Conservation (phyloP, 2,888 invertebrate species). For the Nesidiocoris tenuis region DNA sequence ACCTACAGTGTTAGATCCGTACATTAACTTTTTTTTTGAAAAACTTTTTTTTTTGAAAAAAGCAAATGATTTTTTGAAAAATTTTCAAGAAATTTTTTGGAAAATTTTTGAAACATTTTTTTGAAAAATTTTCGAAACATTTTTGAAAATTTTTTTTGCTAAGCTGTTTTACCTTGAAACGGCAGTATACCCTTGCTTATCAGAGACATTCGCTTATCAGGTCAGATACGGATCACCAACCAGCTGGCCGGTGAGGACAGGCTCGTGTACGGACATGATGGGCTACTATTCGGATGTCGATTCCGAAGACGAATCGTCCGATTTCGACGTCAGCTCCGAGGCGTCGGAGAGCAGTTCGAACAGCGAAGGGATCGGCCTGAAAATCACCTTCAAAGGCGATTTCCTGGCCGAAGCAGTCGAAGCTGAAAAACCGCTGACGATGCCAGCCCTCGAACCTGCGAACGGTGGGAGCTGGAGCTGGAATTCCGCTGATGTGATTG, state of each 20-base stretch:
- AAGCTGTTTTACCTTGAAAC: too few relatives aligned
- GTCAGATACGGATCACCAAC: constrained; percentile 62
- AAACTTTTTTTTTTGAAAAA: too few relatives aligned
- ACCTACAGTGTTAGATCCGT: too few relatives aligned
- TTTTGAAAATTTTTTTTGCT: too few relatives aligned
- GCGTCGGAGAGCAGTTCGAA: constrained; percentile 49
- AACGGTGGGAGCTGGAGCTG: constrained; percentile 47
- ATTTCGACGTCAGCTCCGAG: constrained; percentile 52
- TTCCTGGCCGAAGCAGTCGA: constrained; percentile 85
- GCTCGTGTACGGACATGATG: constrained; percentile 54
- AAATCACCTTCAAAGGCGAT: constrained; percentile 59
- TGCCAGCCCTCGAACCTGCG: constrained; percentile 31
- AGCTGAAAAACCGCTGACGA: constrained; percentile 41
- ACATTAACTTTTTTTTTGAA: too few relatives aligned
- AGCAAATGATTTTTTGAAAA: too few relatives aligned
- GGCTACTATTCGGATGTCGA: constrained; percentile 59
- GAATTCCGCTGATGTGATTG: constrained; percentile 46
- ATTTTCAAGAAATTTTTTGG: too few relatives aligned
- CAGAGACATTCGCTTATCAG: too few relatives aligned
- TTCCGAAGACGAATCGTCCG: constrained; percentile 55
- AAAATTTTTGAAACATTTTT: too few relatives aligned
- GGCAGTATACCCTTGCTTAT: too few relatives aligned
- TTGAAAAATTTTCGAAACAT: too few relatives aligned
- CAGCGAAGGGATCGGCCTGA: constrained; percentile 46
- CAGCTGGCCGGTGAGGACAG: constrained; percentile 55